Evolutionary conservation across 1,140 invertebrate species (phyloP), one percentile per base, ranked within the genome.

Genomic region (Pseudoatta argentina): DNA sequence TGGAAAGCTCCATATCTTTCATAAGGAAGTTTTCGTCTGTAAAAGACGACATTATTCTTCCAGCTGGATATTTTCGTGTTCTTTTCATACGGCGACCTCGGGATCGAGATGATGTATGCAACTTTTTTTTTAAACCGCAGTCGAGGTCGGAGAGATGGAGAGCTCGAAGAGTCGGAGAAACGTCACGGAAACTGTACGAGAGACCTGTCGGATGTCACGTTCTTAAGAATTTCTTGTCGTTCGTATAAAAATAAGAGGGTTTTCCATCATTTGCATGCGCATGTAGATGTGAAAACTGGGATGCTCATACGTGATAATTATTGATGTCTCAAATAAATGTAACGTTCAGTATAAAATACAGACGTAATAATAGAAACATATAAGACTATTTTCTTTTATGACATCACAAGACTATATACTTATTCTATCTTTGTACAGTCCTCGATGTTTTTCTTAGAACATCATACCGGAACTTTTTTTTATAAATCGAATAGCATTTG

Each of bases 381-480:
- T 44, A 72, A 48, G 6, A 10, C 30, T 71, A 12, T 71, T 39
- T 24, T 79, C 21, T 71, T 71, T 39, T 30, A 27, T 59, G 51
- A 55, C 34, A 27, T 71, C 21, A 59, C 10, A 12, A 53, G 21
- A 24, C 3, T 57, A 27, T 8, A 34, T 14, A 34, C 30, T 44
- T 69, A 5, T n/a, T 57, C 59, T 14, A 24, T 71, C 27, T 44
- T 24, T 12, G 24, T n/a, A 12, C 7, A 24, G 3, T 67, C 63
- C 39, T 53, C 21, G 7, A 0, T 81, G 30, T 81, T 71, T 71
- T 71, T n/a, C 34, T 71, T 71, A 21, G 21, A 69, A 34, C 34
- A 6, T 24, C 59, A 24, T 57, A n/a, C 1, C 64, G 48, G 53
- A 55, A 39, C 16, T 71, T 57, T 34, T 71, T 81, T 72, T 69